phyloP scores from a whole-genome alignment of 2,113 vertebrate genomes.

The Ciconia boyciana region DNA sequence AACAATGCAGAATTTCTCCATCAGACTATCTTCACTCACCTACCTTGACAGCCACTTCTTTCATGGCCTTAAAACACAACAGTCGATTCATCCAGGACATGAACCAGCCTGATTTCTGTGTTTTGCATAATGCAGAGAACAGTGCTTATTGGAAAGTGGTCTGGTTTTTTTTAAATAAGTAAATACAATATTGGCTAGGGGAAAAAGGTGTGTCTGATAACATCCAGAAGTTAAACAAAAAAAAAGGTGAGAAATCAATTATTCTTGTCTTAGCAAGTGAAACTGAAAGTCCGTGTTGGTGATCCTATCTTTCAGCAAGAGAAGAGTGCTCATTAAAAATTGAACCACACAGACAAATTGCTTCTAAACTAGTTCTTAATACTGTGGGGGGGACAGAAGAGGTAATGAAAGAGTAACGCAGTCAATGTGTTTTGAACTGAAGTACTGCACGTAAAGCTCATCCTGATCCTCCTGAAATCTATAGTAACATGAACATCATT shows the following conservation, averaged over 20 bases:
- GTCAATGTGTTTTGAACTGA: not conserved
- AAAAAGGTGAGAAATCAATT: not conserved
- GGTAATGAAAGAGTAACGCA: not conserved
- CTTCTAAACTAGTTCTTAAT: not conserved
- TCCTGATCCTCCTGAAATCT: not conserved
- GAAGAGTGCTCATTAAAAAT: not conserved
- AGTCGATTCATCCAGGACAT: not conserved
- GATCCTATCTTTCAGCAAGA: not conserved
- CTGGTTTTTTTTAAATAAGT: not conserved
- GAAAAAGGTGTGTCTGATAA: not conserved
- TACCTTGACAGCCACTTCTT: not conserved
- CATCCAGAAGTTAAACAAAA: not conserved
- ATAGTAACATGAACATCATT: not conserved
- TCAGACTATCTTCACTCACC: not conserved
- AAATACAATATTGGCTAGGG: not conserved
- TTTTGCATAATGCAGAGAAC: not conserved
- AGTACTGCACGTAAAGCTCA: not conserved
- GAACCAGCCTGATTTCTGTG: not conserved
- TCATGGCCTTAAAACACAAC: not conserved
- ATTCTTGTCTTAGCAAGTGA: not conserved
- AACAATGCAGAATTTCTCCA: not conserved
- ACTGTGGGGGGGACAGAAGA: not conserved
- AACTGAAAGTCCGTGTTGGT: not conserved
- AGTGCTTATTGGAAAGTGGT: not conserved
- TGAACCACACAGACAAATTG: not conserved